These are phyloP conservation scores for Halcyon senegalensis DNA, from an alignment of 2,113 vertebrate genomes.

Conservation along the genomic window DNA sequence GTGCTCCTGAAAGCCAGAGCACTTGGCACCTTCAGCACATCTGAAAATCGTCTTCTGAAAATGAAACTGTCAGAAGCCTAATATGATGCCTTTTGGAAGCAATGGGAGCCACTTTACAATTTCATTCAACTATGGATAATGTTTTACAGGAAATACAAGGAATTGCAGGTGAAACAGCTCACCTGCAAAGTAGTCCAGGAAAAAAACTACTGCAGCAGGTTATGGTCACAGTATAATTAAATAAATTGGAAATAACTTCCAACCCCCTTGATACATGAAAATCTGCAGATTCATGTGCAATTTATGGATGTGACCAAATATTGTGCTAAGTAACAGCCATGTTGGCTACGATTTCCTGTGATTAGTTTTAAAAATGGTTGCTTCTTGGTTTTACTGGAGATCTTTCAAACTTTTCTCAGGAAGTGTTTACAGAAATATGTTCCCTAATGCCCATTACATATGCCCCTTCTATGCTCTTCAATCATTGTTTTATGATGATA, in stretches of 20 bases:
- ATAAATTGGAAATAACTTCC: neutral
- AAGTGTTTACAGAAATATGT: neutral
- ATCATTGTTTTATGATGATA: neutral
- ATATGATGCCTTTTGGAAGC: neutral
- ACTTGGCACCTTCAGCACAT: neutral
- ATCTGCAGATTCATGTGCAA: neutral
- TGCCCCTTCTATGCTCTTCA: neutral
- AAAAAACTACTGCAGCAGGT: neutral
- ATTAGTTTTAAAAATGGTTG: neutral
- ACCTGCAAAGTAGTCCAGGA: no score
- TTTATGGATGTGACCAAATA: neutral
- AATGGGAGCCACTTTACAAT: neutral
- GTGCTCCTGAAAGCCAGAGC: neutral
- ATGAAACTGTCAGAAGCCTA: neutral
- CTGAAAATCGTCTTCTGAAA: neutral
- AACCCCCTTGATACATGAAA: neutral
- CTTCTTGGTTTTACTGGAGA: neutral
- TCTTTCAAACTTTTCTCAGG: neutral
- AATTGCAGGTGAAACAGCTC: neutral
- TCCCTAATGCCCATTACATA: neutral
- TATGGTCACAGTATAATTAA: neutral
- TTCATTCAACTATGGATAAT: neutral
- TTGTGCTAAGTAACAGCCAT: neutral
- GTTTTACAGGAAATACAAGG: neutral
- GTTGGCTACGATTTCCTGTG: neutral